Conservation (phyloP, 2,888 invertebrate species). For the Stomorhina lunata region DNA sequence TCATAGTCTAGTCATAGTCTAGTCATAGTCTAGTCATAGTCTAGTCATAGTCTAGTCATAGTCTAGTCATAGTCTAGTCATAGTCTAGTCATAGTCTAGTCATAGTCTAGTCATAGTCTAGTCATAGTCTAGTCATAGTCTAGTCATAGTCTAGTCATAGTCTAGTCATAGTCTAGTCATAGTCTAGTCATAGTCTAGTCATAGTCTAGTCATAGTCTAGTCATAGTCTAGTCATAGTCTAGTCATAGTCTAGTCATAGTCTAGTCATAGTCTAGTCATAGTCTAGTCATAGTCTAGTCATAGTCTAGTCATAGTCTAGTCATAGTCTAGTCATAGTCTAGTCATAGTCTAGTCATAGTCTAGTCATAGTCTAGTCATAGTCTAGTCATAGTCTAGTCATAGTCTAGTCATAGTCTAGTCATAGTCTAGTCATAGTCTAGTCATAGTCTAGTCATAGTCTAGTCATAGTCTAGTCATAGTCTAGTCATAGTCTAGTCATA, state of each 20-base stretch:
- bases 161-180: neutral
- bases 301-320: neutral
- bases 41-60: neutral
- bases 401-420: neutral
- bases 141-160: neutral
- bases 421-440: neutral
- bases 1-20: neutral
- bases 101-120: neutral
- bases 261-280: neutral
- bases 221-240: neutral
- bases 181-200: neutral
- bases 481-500: neutral
- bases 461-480: neutral
- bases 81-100: neutral
- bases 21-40: neutral
- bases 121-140: neutral
- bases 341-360: neutral
- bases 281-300: neutral
- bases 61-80: neutral
- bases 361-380: neutral
- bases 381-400: neutral
- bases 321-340: neutral
- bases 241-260: neutral
- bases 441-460: neutral
- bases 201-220: neutral